A percentile compares a stretch with the other conserved stretches of the same genome.
phyloP scores from a whole-genome alignment of 2,888 invertebrate species.

The Dicranocentrus wangi region DNA sequence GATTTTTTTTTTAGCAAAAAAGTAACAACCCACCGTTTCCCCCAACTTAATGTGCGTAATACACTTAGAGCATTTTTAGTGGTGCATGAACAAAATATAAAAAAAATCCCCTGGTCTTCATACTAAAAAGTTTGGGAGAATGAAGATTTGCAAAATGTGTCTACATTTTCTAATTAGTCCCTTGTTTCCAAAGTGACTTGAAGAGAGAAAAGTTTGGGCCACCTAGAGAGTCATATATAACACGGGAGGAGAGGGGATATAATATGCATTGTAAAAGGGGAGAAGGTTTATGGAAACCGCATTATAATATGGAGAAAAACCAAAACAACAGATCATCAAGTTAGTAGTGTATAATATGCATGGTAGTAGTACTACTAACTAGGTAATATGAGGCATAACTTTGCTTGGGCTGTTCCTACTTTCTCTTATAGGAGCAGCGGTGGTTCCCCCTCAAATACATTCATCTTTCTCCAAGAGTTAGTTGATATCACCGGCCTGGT shows the following conservation, averaged over 20 bases:
- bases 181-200: constrained; percentile 8
- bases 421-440: too few relatives aligned
- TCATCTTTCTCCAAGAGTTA: too few relatives aligned
- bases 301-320: constrained; percentile 2
- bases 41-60: too few relatives aligned
- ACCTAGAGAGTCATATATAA: neutral
- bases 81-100: constrained; percentile 2
- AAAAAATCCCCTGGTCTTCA: neutral
- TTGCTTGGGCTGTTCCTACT: too few relatives aligned
- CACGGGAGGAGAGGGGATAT: neutral
- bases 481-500: too few relatives aligned
- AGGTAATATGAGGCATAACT: too few relatives aligned
- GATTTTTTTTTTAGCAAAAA: too few relatives aligned
- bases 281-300: constrained; percentile 25
- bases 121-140: constrained; percentile 27
- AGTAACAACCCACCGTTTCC: too few relatives aligned
- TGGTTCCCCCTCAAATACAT: too few relatives aligned
- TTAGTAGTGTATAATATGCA: neutral
- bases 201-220: neutral
- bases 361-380: neutral
- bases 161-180: constrained; percentile 54
- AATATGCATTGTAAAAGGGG: neutral
- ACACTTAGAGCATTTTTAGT: too few relatives aligned
- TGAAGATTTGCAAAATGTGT: constrained; percentile 44
- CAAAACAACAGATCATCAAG: constrained; percentile 24